Percentiles rank a stretch among this genome's conserved stretches.
Evolutionary conservation across 2,797 vertebrate genomes (phyloP).

Genomic region (Oryzias dopingdopingensis): DNA sequence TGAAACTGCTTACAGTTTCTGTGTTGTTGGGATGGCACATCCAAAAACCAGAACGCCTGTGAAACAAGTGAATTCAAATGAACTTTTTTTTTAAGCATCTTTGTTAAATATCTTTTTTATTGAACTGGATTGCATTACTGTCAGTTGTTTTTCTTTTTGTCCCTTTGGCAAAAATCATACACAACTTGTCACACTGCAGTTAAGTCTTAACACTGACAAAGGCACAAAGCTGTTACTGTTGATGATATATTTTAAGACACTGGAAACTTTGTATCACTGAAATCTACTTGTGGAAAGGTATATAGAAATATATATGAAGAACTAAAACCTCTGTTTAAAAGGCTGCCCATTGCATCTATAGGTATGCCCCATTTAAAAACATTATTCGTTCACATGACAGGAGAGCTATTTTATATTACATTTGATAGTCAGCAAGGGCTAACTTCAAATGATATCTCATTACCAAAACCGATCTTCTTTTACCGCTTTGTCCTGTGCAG

Average conservation of each 20-base stretch:
- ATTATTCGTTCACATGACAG: neutral
- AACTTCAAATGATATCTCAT: conserved; percentile 49
- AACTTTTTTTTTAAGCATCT: too few species aligned
- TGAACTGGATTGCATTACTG: too few species aligned
- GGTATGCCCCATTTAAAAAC: conserved; percentile 18
- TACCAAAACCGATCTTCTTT: neutral
- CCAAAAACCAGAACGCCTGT: neutral
- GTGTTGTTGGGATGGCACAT: too few species aligned
- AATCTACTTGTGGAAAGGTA: neutral
- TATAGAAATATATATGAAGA: neutral
- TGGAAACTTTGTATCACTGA: neutral
- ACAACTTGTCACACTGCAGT: too few species aligned
- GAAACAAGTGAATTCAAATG: too few species aligned
- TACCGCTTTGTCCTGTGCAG: too few species aligned
- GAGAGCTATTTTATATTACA: conserved; percentile 16
- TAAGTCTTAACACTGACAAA: too few species aligned
- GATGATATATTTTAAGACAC: conserved; percentile 3
- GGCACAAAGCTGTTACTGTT: neutral
- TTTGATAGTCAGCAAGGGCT: conserved; percentile 52
- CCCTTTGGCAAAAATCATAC: too few species aligned
- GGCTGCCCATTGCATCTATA: neutral
- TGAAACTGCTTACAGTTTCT: neutral
- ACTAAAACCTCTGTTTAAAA: conserved; percentile 2
- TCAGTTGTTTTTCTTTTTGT: too few species aligned
- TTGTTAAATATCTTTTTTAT: too few species aligned